These are phyloP conservation scores for Diacarnus erythraeanus DNA, from an alignment of 37 sponge, comb jelly and placozoan genomes.

Conservation along the genomic window DNA sequence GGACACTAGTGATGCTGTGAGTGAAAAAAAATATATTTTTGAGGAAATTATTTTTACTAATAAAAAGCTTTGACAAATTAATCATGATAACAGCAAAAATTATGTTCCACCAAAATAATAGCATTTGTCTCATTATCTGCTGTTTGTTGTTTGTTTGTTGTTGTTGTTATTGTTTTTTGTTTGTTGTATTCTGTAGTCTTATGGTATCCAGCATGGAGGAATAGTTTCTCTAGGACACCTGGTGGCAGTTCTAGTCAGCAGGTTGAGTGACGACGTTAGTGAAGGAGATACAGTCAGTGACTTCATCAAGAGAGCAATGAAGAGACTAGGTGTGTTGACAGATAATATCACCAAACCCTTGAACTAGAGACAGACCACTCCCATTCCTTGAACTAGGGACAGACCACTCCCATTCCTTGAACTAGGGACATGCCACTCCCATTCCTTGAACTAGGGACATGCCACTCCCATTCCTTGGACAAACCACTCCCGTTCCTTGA, in stretches of 20 bases:
- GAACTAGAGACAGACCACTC: no score
- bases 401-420: no score
- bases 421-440: no score
- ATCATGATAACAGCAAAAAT: no score
- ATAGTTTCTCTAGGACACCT: constrained; percentile 53
- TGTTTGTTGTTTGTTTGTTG: background rate
- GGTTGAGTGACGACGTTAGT: background rate
- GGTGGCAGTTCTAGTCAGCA: background rate
- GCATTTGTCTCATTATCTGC: no score
- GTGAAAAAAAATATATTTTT: background rate
- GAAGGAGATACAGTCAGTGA: background rate
- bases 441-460: no score
- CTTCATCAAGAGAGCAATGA: constrained; percentile 14
- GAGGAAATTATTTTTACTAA: background rate
- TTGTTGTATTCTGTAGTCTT: constrained; percentile 7
- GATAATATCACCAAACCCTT: no score
- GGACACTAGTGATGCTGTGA: background rate
- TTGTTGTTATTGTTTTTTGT: background rate
- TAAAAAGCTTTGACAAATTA: no score
- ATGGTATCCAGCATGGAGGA: constrained; percentile 55
- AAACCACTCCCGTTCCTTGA: no score
- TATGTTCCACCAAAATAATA: no score
- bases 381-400: no score
- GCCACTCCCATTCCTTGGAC: no score
- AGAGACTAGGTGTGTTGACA: constrained; percentile 25